These are phyloP conservation scores for Macrotrachela quadricornifera DNA, from an alignment of 1,140 invertebrate genomes.

Conservation along the genomic window DNA sequence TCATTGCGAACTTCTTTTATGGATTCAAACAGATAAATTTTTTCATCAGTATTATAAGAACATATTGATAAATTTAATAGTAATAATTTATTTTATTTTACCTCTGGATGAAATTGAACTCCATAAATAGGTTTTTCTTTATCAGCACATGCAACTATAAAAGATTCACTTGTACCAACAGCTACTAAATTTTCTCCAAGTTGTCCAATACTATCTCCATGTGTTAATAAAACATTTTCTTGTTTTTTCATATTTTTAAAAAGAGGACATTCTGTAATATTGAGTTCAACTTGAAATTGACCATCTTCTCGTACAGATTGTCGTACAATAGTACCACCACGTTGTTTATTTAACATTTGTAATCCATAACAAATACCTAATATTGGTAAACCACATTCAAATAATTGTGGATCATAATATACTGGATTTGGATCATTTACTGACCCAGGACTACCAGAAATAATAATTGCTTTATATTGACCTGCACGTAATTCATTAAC, in stretches of 20 bases:
- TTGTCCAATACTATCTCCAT: conserved; percentile 81
- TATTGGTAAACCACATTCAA: conserved; percentile 76
- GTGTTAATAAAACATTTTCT: conserved; percentile 75
- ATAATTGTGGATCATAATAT: conserved; percentile 77
- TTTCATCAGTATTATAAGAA: no score
- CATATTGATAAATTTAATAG: no score
- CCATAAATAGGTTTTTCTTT: conserved; percentile 46
- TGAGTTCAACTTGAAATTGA: conserved; percentile 66
- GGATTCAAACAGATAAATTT: no score
- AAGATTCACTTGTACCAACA: neutral
- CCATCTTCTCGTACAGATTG: conserved; percentile 81
- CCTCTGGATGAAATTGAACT: conserved; percentile 73
- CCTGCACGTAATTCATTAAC: conserved; percentile 59
- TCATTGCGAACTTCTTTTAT: no score
- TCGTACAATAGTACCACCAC: conserved; percentile 67
- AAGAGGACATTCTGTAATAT: conserved; percentile 42
- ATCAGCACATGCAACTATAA: neutral
- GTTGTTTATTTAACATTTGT: conserved; percentile 38
- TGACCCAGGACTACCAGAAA: conserved; percentile 87
- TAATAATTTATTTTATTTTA: conserved; percentile 31
- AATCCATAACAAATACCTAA: conserved; percentile 96
- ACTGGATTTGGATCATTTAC: conserved; percentile 87
- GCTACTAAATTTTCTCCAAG: conserved; percentile 45
- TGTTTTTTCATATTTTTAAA: conserved; percentile 57
- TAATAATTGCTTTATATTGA: conserved; percentile 78